Conservation (phyloP, 2,113 vertebrate species). For the Casuarius casuarius region DNA sequence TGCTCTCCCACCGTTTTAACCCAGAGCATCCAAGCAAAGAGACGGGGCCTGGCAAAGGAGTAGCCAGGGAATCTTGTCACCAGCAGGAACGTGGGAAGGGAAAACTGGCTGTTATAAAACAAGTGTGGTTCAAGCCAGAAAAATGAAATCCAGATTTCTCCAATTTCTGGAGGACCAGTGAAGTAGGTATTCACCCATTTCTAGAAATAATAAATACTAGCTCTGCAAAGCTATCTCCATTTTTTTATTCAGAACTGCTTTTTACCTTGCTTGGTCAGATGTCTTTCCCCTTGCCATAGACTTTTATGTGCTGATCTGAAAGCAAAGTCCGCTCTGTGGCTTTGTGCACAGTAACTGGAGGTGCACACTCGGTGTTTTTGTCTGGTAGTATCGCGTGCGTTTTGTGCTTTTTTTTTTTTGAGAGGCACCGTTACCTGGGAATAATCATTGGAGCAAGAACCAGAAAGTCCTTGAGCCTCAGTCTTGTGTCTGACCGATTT, state of each 20-base stretch:
- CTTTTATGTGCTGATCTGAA: background rate
- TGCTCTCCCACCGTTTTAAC: background rate
- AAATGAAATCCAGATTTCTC: background rate
- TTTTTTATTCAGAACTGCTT: background rate
- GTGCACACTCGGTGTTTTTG: rapidly evolving
- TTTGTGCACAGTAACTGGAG: rapidly evolving
- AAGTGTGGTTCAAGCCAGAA: background rate
- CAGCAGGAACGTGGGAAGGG: background rate
- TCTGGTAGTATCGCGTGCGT: rapidly evolving
- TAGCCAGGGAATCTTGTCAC: background rate
- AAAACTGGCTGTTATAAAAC: background rate
- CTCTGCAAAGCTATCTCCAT: background rate
- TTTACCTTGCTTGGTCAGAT: background rate
- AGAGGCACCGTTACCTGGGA: background rate
- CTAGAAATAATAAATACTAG: background rate
- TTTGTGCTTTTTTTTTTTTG: background rate
- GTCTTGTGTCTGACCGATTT: background rate
- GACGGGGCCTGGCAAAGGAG: background rate
- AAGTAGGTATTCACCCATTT: background rate
- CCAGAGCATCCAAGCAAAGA: background rate
- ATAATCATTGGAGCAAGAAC: background rate
- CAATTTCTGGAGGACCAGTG: background rate
- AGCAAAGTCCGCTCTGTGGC: background rate
- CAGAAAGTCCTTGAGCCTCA: background rate
- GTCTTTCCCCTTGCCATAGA: background rate